phyloP scores from a whole-genome alignment of 2,113 vertebrate species.

The Euleptes europaea region DNA sequence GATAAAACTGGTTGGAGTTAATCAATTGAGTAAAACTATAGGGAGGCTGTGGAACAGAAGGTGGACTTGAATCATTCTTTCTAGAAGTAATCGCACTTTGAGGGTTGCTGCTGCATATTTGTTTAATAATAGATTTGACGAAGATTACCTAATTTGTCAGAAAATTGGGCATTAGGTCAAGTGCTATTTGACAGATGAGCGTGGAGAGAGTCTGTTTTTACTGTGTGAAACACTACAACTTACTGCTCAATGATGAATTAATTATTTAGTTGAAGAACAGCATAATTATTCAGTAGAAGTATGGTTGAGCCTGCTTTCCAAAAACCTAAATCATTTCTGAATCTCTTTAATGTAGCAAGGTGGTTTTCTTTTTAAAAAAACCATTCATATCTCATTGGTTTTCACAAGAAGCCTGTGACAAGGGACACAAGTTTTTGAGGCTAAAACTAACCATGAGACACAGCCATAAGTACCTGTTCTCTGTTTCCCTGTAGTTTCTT shows the following conservation, averaged over 20 bases:
- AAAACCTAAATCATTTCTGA: conserved; percentile 27
- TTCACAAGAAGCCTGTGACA: neutral
- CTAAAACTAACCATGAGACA: neutral
- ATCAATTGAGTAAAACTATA: conserved; percentile 63
- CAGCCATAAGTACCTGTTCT: neutral
- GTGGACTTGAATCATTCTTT: conserved; percentile 63
- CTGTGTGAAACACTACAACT: conserved; percentile 4
- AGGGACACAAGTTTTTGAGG: neutral
- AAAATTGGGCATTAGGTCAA: conserved; percentile 37
- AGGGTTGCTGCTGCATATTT: conserved; percentile 52
- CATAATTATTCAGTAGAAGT: conserved; percentile 43
- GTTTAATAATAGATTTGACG: conserved; percentile 60
- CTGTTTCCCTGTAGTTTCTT: too few relatives aligned
- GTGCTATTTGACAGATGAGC: conserved; percentile 14
- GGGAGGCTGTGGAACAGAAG: conserved; percentile 48
- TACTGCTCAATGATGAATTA: conserved; percentile 24
- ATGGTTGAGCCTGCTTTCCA: neutral
- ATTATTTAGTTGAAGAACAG: conserved; percentile 14
- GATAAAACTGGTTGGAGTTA: conserved; percentile 61
- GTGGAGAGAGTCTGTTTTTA: neutral
- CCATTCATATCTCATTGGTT: neutral
- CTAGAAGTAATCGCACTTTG: conserved; percentile 55
- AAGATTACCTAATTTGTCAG: conserved; percentile 51
- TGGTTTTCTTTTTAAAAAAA: neutral
- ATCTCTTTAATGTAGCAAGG: conserved; percentile 8